Percentiles rank a stretch among this genome's conserved stretches.
Evolutionary conservation across 2,113 vertebrate species (phyloP).

Genomic region (Heptranchias perlo): DNA sequence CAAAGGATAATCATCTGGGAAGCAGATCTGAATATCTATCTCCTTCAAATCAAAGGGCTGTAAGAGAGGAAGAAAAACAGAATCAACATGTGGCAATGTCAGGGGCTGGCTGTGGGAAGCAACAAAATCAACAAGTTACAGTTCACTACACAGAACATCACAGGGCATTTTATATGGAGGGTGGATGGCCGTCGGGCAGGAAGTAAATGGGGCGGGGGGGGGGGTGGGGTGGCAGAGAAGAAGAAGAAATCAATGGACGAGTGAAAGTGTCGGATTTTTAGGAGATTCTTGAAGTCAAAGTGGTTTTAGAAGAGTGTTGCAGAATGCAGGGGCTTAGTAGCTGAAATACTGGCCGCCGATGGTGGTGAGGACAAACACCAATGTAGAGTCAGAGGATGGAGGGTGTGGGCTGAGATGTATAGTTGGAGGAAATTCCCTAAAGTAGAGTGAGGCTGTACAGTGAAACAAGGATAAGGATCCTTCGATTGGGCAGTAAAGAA

Average conservation of each 20-base stretch:
- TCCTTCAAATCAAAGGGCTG: constrained; percentile 71
- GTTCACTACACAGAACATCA: not conserved
- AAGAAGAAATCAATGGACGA: not conserved
- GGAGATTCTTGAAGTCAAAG: not conserved
- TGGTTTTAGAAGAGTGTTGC: not conserved
- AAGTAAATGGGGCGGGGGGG: not conserved
- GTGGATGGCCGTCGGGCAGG: too few relatives aligned
- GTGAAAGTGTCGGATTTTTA: not conserved
- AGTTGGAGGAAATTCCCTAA: not conserved
- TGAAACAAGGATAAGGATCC: not conserved
- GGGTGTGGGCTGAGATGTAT: not conserved
- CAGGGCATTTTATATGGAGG: not conserved
- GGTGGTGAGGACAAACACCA: not conserved
- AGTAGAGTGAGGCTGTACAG: not conserved
- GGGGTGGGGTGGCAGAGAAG: not conserved
- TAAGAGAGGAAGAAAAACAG: constrained; percentile 39
- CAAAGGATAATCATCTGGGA: constrained; percentile 64
- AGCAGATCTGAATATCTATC: constrained; percentile 67
- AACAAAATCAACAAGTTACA: not conserved
- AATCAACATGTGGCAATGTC: constrained; percentile 37
- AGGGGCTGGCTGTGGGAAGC: not conserved
- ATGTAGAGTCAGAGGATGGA: not conserved
- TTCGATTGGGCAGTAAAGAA: not conserved
- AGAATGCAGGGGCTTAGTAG: not conserved
- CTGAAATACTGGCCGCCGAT: not conserved